Evolutionary conservation across 2,888 invertebrate species (phyloP).

Genomic region (Toxonevra muliebris): DNA sequence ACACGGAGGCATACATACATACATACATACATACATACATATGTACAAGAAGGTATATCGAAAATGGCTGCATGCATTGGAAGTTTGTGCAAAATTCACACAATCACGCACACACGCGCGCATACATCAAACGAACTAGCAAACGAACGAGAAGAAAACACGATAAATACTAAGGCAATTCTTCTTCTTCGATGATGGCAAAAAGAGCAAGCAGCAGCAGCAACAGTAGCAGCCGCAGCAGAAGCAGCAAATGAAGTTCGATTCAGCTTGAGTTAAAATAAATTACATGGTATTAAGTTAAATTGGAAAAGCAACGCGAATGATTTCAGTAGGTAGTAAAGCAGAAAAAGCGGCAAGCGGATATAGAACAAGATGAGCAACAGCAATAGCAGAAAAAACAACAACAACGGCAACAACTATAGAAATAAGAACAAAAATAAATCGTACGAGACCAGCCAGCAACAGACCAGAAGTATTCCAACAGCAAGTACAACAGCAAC

Average conservation of each 20-base stretch:
- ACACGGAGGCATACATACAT: conserved; percentile 8
- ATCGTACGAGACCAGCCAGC: background rate
- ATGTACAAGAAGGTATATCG: conserved; percentile 10
- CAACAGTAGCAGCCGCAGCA: conserved; percentile 42
- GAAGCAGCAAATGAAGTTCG: conserved; percentile 38
- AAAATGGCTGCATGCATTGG: conserved; percentile 19
- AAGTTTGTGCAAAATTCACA: conserved; percentile 40
- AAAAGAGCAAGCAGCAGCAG: conserved; percentile 32
- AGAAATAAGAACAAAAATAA: conserved; percentile 14
- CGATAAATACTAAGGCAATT: conserved; percentile 42
- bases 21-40: conserved; percentile 1
- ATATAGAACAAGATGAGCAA: conserved; percentile 8
- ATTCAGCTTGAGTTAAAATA: conserved; percentile 54
- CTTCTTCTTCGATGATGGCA: conserved; percentile 44
- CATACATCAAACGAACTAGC: conserved; percentile 9
- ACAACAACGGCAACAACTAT: background rate
- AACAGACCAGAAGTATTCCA: no score
- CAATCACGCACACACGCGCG: conserved; percentile 34
- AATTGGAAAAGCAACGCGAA: conserved; percentile 42
- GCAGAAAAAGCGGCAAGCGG: conserved; percentile 12
- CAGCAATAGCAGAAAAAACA: conserved; percentile 9
- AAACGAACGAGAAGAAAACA: conserved; percentile 2
- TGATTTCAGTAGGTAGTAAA: conserved; percentile 24
- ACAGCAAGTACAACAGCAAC: background rate
- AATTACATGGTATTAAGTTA: conserved; percentile 57